Conservation (phyloP, 2,113 vertebrate genomes). For the Heterochromis multidens region DNA sequence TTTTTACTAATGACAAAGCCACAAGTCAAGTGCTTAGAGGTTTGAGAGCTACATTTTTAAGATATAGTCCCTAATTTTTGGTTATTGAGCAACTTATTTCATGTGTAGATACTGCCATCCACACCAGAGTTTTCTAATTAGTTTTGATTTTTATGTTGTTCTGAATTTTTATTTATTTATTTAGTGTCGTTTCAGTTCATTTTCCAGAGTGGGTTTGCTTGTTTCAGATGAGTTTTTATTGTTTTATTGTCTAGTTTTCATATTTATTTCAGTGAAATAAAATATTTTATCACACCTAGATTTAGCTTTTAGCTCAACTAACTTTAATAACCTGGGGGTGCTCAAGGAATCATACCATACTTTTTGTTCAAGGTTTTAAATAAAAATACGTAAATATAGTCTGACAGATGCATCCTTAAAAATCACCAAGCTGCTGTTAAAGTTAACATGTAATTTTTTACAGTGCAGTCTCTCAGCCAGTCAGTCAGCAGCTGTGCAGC, state of each 20-base stretch:
- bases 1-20: not conserved
- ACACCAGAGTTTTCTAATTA: accelerated
- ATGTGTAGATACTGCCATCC: too few relatives aligned
- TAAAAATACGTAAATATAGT: not conserved
- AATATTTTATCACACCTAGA: not conserved
- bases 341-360: not conserved
- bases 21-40: too few relatives aligned
- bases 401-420: not conserved
- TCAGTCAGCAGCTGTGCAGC: constrained; percentile 33
- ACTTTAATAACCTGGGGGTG: not conserved
- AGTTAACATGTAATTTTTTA: not conserved
- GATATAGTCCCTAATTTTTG: too few relatives aligned
- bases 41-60: too few relatives aligned
- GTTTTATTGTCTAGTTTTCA: not conserved
- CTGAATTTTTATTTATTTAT: not conserved
- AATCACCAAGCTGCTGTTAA: not conserved
- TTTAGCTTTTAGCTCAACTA: not conserved
- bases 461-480: constrained; percentile 14
- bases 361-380: not conserved
- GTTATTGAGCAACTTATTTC: too few relatives aligned
- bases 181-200: accelerated
- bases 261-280: not conserved
- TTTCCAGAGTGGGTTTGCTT: not conserved
- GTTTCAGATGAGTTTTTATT: not conserved
- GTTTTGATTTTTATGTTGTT: not conserved